Base-by-base conservation (phyloP, 2,888 invertebrate genomes). In the Xylophagus ater region DNA sequence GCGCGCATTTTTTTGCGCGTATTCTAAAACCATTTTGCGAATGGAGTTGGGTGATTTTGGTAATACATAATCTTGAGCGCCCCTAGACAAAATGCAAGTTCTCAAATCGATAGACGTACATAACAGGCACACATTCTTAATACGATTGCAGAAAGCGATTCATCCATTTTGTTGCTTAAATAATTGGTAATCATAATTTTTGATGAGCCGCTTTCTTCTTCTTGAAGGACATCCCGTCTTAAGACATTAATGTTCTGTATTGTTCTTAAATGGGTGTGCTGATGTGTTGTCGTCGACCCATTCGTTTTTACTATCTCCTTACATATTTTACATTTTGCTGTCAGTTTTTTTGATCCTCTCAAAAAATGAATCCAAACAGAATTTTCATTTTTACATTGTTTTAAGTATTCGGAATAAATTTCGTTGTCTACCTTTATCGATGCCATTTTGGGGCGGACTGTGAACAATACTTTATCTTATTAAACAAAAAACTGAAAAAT, bases 1-100 rank as follows among this genome's bases (percentile, higher is more conserved):
- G 34, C n/a, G 15, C 34, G 34, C 34, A 34, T n/a, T 34, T 14
- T 34, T 34, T 34, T 34, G 34, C 13, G 34, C 34, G 34, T 34
- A 24, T 34, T 10, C 24, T 34, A 34, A 34, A 34, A 34, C 34
- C 34, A 24, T 34, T 34, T 34, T 34, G n/a, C 34, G 34, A 34
- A 34, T 34, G 10, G 24, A 34, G 24, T 34, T 34, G 8, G 34
- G 34, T 34, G 34, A 34, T 34, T 34, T 34, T 34, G 24, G 34
- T 34, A 34, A 34, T 17, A 34, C 15, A 34, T 24, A 34, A 34
- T 34, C 34, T 34, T 24, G 34, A 34, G 24, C 24, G 4, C 29
- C 29, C 13, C 25, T 25, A 29, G 29, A 6, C 29, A 23, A 33
- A 33, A 33, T 10, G 6, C 6, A 33, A 33, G 21, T 33, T 33